Base-by-base conservation (phyloP, 2,113 vertebrate genomes). In the Spea multiplicata region DNA sequence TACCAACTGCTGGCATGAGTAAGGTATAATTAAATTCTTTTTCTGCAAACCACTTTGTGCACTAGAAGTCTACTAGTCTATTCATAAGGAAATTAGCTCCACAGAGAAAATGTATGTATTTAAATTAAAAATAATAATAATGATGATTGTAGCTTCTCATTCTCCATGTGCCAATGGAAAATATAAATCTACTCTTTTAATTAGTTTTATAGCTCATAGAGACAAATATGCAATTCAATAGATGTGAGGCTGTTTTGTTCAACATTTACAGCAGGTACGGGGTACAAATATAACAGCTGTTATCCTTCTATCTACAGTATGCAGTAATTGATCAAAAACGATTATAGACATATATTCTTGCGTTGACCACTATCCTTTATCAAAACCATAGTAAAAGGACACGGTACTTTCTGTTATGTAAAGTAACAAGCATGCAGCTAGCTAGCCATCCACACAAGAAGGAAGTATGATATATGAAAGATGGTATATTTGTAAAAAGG, bases 1-100 rank as follows among this genome's bases (percentile, higher is more conserved):
- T 80, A 80, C 78, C 78, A 80, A 80, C 78, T 80, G 78, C 78
- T 80, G 78, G 78, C 71, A 80, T 74, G 62, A 80, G 68, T 80
- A 80, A 80, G 76, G 71, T 80, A 80, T 80, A 80, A 80, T 80
- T 80, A 80, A 80, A 80, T 74, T 80, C 52, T 74, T 80, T 79
- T 80, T 74, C 64, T 65, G 50, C 44, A 80, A 74, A 74, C 71
- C 70, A 80, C 72, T 73, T 80, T 80, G 71, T 73, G 52, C 71
- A 73, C 77, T 71, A 80, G 78, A 68, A 80, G 71, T 67, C 53
- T 55, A 8, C 52, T 80, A 80, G 67, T 65, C 78, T 80, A 80
- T 80, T 80, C 71, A 74, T 80, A 80, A 80, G 67, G 64, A 52
- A 80, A 80, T 80, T 80, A 80, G 71, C 55, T 74, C 52, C 73